phyloP scores from a whole-genome alignment of 1,140 invertebrate genomes.

The Pararge aegeria region DNA sequence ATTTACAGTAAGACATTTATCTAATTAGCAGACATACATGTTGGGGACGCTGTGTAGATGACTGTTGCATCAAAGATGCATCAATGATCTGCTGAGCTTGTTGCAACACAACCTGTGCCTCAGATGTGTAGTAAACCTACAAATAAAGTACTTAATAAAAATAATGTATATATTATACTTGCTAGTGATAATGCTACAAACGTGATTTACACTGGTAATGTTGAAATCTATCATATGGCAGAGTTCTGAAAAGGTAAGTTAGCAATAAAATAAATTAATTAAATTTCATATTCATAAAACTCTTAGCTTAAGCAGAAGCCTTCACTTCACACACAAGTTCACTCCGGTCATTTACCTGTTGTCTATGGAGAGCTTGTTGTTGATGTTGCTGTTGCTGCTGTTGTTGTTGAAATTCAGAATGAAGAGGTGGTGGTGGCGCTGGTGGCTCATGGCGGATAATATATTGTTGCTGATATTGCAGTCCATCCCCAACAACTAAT shows the following conservation, averaged over 20 bases:
- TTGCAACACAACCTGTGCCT: constrained; percentile 79
- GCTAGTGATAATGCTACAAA: background rate
- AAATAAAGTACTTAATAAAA: constrained; percentile 67
- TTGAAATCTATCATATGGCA: background rate
- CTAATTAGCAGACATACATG: constrained; percentile 74
- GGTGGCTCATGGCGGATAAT: constrained; percentile 70
- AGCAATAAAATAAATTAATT: background rate
- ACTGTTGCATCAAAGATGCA: constrained; percentile 77
- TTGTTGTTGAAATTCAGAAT: constrained; percentile 60
- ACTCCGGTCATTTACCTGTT: constrained; percentile 42
- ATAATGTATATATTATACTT: constrained; percentile 18
- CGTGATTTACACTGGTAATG: background rate
- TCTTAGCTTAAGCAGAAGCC: background rate
- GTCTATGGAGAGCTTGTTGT: constrained; percentile 61
- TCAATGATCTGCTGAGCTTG: constrained; percentile 78
- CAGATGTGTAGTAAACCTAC: constrained; percentile 80
- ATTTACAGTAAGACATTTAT: constrained; percentile 35
- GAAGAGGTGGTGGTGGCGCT: constrained; percentile 42
- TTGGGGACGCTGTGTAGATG: constrained; percentile 72
- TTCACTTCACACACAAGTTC: background rate
- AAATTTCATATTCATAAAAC: background rate
- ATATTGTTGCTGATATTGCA: constrained; percentile 72
- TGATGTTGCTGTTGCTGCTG: constrained; percentile 51
- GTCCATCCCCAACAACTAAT: constrained; percentile 67
- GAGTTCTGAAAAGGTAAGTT: background rate